phyloP scores from a whole-genome alignment of 2,888 invertebrate species.

The Diaphora mendica region DNA sequence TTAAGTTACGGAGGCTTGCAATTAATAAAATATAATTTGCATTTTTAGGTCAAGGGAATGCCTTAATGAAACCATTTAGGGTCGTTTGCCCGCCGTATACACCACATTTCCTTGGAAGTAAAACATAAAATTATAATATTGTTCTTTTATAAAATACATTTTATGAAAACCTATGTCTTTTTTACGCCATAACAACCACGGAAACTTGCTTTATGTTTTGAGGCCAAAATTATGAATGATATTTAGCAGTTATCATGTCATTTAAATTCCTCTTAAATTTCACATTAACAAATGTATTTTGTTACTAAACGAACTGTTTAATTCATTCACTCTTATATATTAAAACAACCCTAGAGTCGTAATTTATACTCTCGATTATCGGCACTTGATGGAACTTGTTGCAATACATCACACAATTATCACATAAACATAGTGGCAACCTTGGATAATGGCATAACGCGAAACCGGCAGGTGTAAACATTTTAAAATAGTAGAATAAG shows the following conservation, averaged over 20 bases:
- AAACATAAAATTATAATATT: slow-evolving; percentile 36
- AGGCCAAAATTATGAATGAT: not conserved
- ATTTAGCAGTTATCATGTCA: not conserved
- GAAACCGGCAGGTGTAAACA: no score
- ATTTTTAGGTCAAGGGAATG: slow-evolving; percentile 54
- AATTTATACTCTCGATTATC: no score
- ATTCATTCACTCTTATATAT: no score
- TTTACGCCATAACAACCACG: slow-evolving; percentile 18
- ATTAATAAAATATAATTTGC: slow-evolving; percentile 57
- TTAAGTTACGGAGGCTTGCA: slow-evolving; percentile 44
- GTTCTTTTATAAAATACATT: slow-evolving; percentile 22
- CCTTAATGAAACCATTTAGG: slow-evolving; percentile 49
- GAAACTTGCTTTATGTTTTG: not conserved
- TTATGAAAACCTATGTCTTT: slow-evolving; percentile 22
- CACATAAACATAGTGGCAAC: no score
- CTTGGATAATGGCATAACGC: no score
- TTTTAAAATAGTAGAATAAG: no score
- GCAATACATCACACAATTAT: no score
- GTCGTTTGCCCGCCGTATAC: slow-evolving; percentile 29
- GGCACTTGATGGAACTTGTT: no score
- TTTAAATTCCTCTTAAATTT: no score
- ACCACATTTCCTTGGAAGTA: slow-evolving; percentile 29
- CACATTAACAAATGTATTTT: not conserved
- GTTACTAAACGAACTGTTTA: no score
- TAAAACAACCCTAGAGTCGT: not conserved